Conservation (phyloP, 2,888 invertebrate genomes). For the Andrena hattorfiana region DNA sequence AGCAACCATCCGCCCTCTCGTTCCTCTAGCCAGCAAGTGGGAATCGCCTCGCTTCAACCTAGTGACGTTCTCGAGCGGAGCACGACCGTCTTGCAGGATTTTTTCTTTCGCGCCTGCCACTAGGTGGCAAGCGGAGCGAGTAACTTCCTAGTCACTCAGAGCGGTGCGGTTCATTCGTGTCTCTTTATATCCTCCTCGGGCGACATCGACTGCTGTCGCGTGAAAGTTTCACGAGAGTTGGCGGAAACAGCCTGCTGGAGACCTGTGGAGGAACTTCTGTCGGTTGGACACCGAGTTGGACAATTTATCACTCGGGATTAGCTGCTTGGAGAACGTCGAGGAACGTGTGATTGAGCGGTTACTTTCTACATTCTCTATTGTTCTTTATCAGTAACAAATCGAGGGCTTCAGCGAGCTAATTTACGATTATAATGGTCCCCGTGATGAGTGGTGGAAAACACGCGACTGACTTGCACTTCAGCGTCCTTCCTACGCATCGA, state of each 20-base stretch:
- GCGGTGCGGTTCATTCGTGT: background rate
- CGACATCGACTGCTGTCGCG: slow-evolving; percentile 7
- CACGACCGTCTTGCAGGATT: background rate
- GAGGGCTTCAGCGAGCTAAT: no score
- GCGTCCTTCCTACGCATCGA: no score
- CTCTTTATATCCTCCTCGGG: background rate
- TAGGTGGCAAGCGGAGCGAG: no score
- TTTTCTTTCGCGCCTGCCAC: background rate
- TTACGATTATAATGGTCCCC: no score
- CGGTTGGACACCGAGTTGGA: background rate
- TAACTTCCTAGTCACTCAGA: background rate
- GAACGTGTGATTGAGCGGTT: background rate
- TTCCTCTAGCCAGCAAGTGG: slow-evolving; percentile 37
- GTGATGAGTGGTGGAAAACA: no score
- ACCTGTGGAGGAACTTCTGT: background rate
- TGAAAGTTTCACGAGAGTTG: background rate
- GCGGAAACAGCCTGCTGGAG: background rate
- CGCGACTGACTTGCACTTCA: no score
- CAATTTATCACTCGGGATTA: background rate
- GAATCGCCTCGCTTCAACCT: background rate
- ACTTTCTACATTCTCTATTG: background rate
- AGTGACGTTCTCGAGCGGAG: slow-evolving; percentile 25
- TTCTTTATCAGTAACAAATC: no score
- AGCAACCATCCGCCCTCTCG: slow-evolving; percentile 36
- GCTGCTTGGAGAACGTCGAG: background rate